Conservation (phyloP, 1,140 invertebrate species). For the Akabosia matsudoensis region DNA sequence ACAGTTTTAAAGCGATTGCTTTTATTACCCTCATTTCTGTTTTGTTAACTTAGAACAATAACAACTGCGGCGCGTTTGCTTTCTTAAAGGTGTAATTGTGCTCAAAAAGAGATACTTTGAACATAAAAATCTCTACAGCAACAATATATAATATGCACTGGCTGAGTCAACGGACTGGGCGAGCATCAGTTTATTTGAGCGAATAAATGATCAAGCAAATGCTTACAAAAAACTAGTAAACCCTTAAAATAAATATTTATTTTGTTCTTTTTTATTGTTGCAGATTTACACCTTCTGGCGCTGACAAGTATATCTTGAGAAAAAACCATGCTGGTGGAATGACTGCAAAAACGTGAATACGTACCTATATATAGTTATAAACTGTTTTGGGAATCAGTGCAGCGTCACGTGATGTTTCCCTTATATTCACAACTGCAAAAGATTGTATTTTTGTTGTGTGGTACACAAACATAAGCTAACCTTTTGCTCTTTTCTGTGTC, state of each 20-base stretch:
- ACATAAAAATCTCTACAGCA: background rate
- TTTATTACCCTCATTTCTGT: background rate
- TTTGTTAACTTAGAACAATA: background rate
- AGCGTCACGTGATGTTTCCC: no score
- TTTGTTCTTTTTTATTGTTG: slow-evolving; percentile 12
- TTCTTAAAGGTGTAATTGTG: background rate
- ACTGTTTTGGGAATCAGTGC: background rate
- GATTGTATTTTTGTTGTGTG: no score
- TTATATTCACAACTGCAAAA: no score
- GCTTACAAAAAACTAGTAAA: background rate
- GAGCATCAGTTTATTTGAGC: no score
- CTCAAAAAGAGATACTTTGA: background rate
- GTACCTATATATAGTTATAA: background rate
- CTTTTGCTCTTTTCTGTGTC: no score
- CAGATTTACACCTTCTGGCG: slow-evolving; percentile 5
- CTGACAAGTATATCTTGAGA: background rate
- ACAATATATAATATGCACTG: no score
- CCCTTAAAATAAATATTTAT: background rate
- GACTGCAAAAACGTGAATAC: background rate
- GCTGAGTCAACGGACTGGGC: no score
- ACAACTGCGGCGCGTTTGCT: background rate
- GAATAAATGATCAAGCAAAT: no score
- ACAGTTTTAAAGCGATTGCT: background rate
- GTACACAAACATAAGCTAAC: no score
- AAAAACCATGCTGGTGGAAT: background rate